Evolutionary conservation across 2,113 vertebrate genomes (phyloP).

Genomic region (Lates calcarifer): DNA sequence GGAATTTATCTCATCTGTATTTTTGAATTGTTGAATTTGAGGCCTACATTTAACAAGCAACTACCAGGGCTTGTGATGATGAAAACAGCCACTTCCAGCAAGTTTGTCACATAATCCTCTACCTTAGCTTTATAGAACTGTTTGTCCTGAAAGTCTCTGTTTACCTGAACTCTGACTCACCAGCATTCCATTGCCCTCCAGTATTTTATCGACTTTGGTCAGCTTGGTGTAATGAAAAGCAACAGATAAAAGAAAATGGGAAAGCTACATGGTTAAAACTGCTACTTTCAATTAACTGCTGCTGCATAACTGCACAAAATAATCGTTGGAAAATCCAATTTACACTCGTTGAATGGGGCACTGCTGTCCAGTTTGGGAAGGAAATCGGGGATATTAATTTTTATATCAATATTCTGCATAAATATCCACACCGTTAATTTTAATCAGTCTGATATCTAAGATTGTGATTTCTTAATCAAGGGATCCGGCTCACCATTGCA

Average conservation of each 20-base stretch:
- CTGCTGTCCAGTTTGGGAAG: too few relatives aligned
- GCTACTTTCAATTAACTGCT: background rate
- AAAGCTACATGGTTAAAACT: background rate
- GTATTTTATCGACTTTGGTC: conserved; percentile 6
- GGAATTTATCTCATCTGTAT: background rate
- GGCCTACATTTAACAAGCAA: background rate
- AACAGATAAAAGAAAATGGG: conserved; percentile 1
- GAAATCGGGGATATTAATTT: too few relatives aligned
- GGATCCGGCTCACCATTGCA: too few relatives aligned
- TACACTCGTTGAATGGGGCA: too few relatives aligned
- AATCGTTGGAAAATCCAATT: too few relatives aligned
- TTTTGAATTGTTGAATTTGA: background rate
- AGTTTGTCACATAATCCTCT: background rate
- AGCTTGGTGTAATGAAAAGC: background rate
- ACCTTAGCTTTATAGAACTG: background rate
- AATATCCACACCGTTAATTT: too few relatives aligned
- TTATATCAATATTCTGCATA: too few relatives aligned
- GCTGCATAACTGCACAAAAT: too few relatives aligned
- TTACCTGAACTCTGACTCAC: conserved; percentile 35
- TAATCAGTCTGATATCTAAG: too few relatives aligned
- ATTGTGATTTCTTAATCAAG: too few relatives aligned
- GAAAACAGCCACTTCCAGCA: background rate
- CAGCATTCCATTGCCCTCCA: background rate
- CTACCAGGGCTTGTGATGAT: background rate
- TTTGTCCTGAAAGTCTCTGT: conserved; percentile 29